These are phyloP conservation scores for Clytia hemisphaerica DNA, from an alignment of 30 jellyfish, hydroid and myxozoan genomes.

Conservation along the genomic window DNA sequence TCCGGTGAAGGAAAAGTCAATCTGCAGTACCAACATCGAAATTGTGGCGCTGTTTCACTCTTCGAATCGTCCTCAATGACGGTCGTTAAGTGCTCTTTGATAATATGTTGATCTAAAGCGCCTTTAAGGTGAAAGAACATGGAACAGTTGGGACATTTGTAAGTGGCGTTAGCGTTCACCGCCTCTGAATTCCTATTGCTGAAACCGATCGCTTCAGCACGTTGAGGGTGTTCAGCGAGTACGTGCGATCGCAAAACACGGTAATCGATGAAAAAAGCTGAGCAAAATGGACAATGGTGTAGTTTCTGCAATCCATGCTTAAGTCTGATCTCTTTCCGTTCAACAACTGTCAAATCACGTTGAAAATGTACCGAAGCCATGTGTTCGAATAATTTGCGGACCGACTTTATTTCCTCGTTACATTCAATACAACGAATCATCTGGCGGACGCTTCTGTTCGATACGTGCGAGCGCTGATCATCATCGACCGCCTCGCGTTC, in stretches of 20 bases:
- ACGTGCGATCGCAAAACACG: slow-evolving; percentile 35
- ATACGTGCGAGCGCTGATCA: neutral
- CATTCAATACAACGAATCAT: slow-evolving; percentile 30
- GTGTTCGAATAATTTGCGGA: slow-evolving; percentile 31
- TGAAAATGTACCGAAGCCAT: slow-evolving; percentile 16
- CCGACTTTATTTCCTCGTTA: slow-evolving; percentile 30
- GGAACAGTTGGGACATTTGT: slow-evolving; percentile 37
- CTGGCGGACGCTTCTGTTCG: neutral
- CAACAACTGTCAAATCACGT: slow-evolving; percentile 27
- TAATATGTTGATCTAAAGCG: slow-evolving; percentile 36
- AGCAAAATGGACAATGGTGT: slow-evolving; percentile 25
- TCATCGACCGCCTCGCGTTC: neutral
- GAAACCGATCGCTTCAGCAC: slow-evolving; percentile 28
- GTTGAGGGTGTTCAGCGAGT: slow-evolving; percentile 30
- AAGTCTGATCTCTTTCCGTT: slow-evolving; percentile 28
- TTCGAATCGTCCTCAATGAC: slow-evolving; percentile 1
- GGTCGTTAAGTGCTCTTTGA: slow-evolving; percentile 26
- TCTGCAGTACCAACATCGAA: slow-evolving; percentile 35
- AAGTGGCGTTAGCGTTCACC: neutral
- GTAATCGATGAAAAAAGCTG: slow-evolving; percentile 30
- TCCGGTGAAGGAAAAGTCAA: slow-evolving; percentile 16
- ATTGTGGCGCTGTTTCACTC: slow-evolving; percentile 3
- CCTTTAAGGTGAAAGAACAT: slow-evolving; percentile 22
- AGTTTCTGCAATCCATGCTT: slow-evolving; percentile 34
- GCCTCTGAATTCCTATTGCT: neutral